phyloP scores from a whole-genome alignment of 2,113 vertebrate genomes.

The Rhynchomys soricoides region DNA sequence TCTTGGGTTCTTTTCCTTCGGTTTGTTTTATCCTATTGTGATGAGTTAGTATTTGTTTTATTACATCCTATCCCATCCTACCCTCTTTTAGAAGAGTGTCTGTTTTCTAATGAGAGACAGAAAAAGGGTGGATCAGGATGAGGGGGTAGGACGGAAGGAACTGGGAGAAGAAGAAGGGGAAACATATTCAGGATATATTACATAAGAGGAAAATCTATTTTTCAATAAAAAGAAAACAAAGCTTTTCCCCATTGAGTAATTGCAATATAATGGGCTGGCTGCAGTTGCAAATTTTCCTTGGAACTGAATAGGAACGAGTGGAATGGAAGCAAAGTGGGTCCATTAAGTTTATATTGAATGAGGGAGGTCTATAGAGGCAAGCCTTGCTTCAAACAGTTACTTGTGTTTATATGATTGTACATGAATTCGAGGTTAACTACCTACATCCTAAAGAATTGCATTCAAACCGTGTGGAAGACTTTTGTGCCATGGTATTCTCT shows the following conservation, averaged over 20 bases:
- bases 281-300: conserved; percentile 58
- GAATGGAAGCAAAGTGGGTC: conserved; percentile 51
- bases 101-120: background rate
- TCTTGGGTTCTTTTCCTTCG: background rate
- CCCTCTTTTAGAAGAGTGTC: background rate
- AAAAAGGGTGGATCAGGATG: background rate
- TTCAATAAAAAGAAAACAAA: background rate
- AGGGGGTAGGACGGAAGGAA: background rate
- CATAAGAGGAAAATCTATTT: background rate
- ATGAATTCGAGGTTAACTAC: conserved; percentile 26
- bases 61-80: background rate
- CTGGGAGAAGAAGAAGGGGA: background rate
- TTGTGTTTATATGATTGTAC: background rate
- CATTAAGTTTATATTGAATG: conserved; percentile 54
- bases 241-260: conserved; percentile 64
- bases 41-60: background rate
- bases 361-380: background rate
- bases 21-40: background rate
- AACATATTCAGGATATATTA: background rate
- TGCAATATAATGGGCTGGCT: conserved; percentile 58
- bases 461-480: background rate
- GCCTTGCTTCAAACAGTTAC: conserved; percentile 2
- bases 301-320: conserved; percentile 54
- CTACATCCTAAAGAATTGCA: background rate
- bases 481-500: background rate